These are phyloP conservation scores for Pipra filicauda DNA, from an alignment of 2,113 vertebrate species.

Conservation along the genomic window DNA sequence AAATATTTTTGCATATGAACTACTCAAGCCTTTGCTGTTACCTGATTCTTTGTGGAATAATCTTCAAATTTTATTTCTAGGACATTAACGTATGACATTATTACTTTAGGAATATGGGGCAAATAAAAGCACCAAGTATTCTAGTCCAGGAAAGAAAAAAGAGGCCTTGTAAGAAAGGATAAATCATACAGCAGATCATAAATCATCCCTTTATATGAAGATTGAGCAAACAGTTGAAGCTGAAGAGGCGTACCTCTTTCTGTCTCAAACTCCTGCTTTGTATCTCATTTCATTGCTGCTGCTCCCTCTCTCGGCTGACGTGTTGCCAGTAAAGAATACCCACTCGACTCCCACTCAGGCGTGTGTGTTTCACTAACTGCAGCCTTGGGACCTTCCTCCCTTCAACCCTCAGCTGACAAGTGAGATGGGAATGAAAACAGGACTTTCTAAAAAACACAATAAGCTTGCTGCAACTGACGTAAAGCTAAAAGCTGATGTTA, in stretches of 20 bases:
- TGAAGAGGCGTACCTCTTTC: not conserved
- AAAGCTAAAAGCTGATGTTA: not conserved
- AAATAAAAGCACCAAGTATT: not conserved
- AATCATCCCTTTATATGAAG: not conserved
- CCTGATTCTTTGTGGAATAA: not conserved
- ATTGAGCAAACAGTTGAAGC: not conserved
- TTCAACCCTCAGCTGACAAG: not conserved
- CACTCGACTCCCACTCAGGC: not conserved
- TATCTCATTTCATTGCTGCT: not conserved
- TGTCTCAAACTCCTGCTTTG: not conserved
- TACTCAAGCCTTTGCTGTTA: not conserved
- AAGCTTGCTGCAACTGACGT: not conserved
- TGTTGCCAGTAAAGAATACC: not conserved
- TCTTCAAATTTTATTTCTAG: not conserved
- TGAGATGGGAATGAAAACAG: not conserved
- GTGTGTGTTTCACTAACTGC: not conserved
- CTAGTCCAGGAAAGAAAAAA: not conserved
- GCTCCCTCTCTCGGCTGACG: not conserved
- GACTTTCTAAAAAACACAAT: not conserved
- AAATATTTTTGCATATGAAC: conserved; percentile 57
- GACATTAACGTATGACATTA: not conserved
- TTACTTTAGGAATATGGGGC: not conserved
- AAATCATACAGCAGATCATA: not conserved
- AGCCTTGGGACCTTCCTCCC: not conserved
- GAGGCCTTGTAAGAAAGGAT: not conserved